Percentiles rank a stretch among this genome's conserved stretches.
phyloP scores from a whole-genome alignment of 2,888 invertebrate genomes.

The Nymphalis polychloros region DNA sequence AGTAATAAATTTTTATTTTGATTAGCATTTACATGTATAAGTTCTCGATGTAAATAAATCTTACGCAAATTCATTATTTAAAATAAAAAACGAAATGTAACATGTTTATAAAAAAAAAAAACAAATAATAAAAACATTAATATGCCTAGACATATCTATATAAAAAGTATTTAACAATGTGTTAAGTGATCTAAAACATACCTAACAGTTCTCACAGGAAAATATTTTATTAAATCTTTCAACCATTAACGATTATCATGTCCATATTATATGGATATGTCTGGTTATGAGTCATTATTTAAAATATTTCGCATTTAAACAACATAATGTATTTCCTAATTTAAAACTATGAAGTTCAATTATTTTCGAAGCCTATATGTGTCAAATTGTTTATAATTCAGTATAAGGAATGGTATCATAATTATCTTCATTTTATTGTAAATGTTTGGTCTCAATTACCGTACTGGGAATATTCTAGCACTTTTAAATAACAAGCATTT shows the following conservation, averaged over 20 bases:
- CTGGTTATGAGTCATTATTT: slow-evolving; percentile 3
- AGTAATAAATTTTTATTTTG: too few species aligned
- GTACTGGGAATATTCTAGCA: neutral
- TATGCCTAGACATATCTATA: too few species aligned
- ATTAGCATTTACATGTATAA: too few species aligned
- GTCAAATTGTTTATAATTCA: neutral
- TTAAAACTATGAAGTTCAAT: neutral
- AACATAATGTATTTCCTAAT: neutral
- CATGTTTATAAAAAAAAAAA: too few species aligned
- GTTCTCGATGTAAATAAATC: too few species aligned
- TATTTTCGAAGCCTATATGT: slow-evolving; percentile 1
- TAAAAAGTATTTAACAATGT: too few species aligned
- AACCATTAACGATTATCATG: neutral
- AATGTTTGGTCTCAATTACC: neutral
- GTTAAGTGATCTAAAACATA: neutral
- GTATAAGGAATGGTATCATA: neutral
- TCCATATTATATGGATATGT: neutral
- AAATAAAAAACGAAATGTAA: too few species aligned
- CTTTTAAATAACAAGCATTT: too few species aligned
- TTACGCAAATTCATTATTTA: too few species aligned
- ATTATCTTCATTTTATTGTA: neutral
- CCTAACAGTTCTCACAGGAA: neutral
- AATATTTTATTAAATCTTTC: slow-evolving; percentile 3
- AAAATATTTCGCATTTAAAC: neutral
- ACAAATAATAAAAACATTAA: too few species aligned